Percentiles rank a stretch among this genome's conserved stretches.
Evolutionary conservation across 2,888 invertebrate genomes (phyloP).

Genomic region (Drosophila anomalipes): DNA sequence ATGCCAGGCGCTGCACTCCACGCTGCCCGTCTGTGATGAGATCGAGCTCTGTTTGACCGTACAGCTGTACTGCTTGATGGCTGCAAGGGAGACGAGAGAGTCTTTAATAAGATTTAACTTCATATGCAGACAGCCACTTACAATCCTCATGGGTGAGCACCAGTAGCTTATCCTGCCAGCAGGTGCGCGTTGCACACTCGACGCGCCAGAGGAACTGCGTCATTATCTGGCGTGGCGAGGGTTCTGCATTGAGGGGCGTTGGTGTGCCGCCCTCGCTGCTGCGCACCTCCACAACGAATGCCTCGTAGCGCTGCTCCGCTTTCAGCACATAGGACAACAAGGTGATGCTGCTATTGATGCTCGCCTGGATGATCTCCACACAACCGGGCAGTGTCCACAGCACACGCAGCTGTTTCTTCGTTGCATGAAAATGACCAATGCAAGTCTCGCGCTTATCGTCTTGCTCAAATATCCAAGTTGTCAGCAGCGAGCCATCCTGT

Average conservation of each 20-base stretch:
- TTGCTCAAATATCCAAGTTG: slow-evolving; percentile 88
- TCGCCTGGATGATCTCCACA: slow-evolving; percentile 91
- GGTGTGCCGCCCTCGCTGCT: slow-evolving; percentile 44
- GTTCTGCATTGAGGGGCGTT: slow-evolving; percentile 84
- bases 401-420: slow-evolving; percentile 87
- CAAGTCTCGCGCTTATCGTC: slow-evolving; percentile 76
- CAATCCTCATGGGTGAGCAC: slow-evolving; percentile 92
- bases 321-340: slow-evolving; percentile 90
- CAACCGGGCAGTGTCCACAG: slow-evolving; percentile 88
- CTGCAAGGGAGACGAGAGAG: slow-evolving; percentile 21
- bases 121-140: slow-evolving; percentile 80
- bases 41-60: slow-evolving; percentile 83
- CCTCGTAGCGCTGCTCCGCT: slow-evolving; percentile 86
- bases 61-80: slow-evolving; percentile 80
- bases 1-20: slow-evolving; percentile 85
- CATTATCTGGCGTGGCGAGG: slow-evolving; percentile 90
- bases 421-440: slow-evolving; percentile 88
- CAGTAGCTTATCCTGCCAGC: slow-evolving; percentile 88
- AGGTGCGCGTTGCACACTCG: slow-evolving; percentile 71
- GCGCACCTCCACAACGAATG: slow-evolving; percentile 87
- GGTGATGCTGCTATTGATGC: slow-evolving; percentile 89
- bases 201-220: slow-evolving; percentile 88
- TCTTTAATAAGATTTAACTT: not conserved
- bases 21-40: slow-evolving; percentile 48
- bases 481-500: slow-evolving; percentile 90